Evolutionary conservation across 2,113 vertebrate species (phyloP).

Genomic region (western clawed frog (Xenopus tropicalis)): UCB_Xtro_10.0 CM004443.2:191114001-191114500

Average conservation of each 20-base stretch:
- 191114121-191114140: background rate
- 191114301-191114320: background rate
- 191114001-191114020: no score
- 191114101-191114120: background rate
- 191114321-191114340: background rate
- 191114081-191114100: no score
- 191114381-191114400: no score
- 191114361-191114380: background rate
- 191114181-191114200: constrained; percentile 20
- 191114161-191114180: background rate
- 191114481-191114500: no score
- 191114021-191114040: no score
- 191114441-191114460: no score
- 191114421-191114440: no score
- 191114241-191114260: background rate
- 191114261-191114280: constrained; percentile 1
- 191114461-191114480: no score
- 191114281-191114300: constrained; percentile 4
- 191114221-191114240: constrained; percentile 15
- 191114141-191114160: background rate
- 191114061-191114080: no score
- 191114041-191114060: no score
- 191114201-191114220: background rate
- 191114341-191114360: background rate
- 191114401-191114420: no score